These are phyloP conservation scores for Trichogramma dendrolimi DNA, from an alignment of 2,888 invertebrate species.

Conservation along the genomic window DNA sequence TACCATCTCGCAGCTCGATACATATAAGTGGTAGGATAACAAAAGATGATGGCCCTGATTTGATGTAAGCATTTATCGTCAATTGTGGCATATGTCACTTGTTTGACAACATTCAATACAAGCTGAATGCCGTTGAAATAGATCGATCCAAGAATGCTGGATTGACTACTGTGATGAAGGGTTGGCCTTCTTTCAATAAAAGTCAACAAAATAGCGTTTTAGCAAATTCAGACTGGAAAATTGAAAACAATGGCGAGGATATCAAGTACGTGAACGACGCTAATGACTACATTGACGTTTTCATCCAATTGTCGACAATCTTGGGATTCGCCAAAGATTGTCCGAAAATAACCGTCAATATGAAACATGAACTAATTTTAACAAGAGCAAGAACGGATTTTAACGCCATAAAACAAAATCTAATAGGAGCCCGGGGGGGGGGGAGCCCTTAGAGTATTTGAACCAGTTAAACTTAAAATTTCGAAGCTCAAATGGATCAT, in stretches of 20 bases:
- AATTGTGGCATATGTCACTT: slow-evolving; percentile 32
- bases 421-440: too few species aligned
- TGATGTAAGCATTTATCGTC: not conserved
- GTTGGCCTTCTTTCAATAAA: slow-evolving; percentile 37
- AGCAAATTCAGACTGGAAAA: slow-evolving; percentile 24
- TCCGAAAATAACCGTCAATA: slow-evolving; percentile 17
- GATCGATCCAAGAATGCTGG: slow-evolving; percentile 40
- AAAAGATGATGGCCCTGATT: slow-evolving; percentile 1
- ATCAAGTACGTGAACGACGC: not conserved
- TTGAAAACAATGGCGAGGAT: too few species aligned
- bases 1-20: slow-evolving; percentile 25
- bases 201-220: slow-evolving; percentile 8
- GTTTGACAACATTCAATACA: slow-evolving; percentile 43
- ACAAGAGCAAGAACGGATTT: slow-evolving; percentile 15
- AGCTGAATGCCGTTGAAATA: slow-evolving; percentile 41
- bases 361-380: slow-evolving; percentile 20
- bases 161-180: slow-evolving; percentile 42
- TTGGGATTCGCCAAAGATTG: slow-evolving; percentile 23
- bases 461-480: slow-evolving; percentile 34
- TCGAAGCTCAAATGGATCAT: slow-evolving; percentile 31
- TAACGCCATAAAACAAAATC: too few species aligned
- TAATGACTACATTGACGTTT: slow-evolving; percentile 15
- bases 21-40: slow-evolving; percentile 10
- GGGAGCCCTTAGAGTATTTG: too few species aligned
- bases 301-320: slow-evolving; percentile 13